Evolutionary conservation across 2,797 vertebrate genomes (phyloP).

Genomic region (Smutsia gigantea): DNA sequence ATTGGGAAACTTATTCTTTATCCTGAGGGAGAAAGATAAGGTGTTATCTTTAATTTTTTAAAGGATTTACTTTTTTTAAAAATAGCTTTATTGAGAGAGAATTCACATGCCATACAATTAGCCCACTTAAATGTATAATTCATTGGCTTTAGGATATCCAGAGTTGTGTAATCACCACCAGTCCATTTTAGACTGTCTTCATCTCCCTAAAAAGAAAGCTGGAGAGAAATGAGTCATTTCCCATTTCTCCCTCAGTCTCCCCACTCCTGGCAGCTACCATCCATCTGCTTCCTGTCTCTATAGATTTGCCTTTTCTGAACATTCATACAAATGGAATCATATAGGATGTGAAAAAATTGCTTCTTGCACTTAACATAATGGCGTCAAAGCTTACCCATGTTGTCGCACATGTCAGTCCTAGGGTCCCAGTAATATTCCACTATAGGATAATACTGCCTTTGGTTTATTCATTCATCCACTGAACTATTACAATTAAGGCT

Average conservation of each 20-base stretch:
- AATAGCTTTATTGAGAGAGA: background rate
- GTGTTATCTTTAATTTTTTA: no score
- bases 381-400: background rate
- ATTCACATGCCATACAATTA: accelerated
- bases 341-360: accelerated
- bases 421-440: accelerated
- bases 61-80: background rate
- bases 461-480: background rate
- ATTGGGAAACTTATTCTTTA: background rate
- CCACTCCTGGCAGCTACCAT: background rate
- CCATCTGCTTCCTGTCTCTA: accelerated
- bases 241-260: background rate
- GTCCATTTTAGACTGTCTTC: background rate
- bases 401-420: no score
- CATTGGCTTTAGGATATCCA: background rate
- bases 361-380: background rate
- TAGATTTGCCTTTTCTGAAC: background rate
- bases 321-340: accelerated
- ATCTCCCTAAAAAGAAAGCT: background rate
- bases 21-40: background rate
- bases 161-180: no score
- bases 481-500: accelerated
- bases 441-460: accelerated
- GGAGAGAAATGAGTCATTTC: background rate
- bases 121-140: no score